phyloP scores from a whole-genome alignment of 2,888 invertebrate species.

The Patella pellucida region DNA sequence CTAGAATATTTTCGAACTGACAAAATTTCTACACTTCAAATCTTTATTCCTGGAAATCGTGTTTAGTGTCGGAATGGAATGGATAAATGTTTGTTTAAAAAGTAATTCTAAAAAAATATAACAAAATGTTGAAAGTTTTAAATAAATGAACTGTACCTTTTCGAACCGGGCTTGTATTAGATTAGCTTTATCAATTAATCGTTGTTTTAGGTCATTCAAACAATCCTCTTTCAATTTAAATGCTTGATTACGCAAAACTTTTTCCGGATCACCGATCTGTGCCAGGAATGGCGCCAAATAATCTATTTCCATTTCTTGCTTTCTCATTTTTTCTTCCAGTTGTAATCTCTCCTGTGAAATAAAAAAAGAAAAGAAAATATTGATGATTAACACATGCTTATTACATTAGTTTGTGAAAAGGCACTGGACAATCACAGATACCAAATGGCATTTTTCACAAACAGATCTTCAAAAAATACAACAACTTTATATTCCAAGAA shows the following conservation, averaged over 20 bases:
- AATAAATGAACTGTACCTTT: slow-evolving; percentile 54
- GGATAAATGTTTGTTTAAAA: too few relatives aligned
- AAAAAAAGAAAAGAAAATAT: not conserved
- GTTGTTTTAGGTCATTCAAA: slow-evolving; percentile 69
- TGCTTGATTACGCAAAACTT: slow-evolving; percentile 62
- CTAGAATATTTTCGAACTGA: too few relatives aligned
- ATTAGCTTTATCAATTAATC: slow-evolving; percentile 71
- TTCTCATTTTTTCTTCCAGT: slow-evolving; percentile 66
- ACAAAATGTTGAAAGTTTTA: not conserved
- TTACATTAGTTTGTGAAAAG: too few relatives aligned
- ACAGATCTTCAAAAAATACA: too few relatives aligned
- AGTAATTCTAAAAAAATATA: too few relatives aligned
- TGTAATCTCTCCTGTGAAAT: slow-evolving; percentile 60
- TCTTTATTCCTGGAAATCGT: too few relatives aligned
- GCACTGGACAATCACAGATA: too few relatives aligned
- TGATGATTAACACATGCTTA: too few relatives aligned
- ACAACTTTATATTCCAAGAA: too few relatives aligned
- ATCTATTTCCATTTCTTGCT: slow-evolving; percentile 71
- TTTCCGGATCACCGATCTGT: slow-evolving; percentile 67
- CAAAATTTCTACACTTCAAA: too few relatives aligned
- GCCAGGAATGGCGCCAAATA: slow-evolving; percentile 71
- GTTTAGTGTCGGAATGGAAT: too few relatives aligned
- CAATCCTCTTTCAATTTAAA: slow-evolving; percentile 68
- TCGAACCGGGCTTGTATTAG: slow-evolving; percentile 71
- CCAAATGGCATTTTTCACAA: too few relatives aligned